A percentile compares a stretch with the other conserved stretches of the same genome.
These are phyloP conservation scores for Hanleya hanleyi DNA, from an alignment of 2,888 invertebrate genomes.

Conservation along the genomic window DNA sequence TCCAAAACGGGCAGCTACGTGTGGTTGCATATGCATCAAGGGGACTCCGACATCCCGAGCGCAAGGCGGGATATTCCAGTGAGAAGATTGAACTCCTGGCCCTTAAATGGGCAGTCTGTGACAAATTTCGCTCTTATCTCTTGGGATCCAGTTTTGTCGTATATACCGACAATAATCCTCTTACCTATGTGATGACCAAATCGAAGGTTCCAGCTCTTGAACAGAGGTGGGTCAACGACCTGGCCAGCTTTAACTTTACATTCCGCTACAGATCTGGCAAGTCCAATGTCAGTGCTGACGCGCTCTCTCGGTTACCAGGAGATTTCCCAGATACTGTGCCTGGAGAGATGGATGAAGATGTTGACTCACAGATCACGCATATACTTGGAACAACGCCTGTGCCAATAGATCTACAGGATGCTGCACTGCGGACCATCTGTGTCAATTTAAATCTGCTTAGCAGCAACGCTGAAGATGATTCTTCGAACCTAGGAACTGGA, in stretches of 20 bases:
- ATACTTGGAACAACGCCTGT: no score
- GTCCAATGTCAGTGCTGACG: conserved; percentile 23
- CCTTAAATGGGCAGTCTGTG: conserved; percentile 38
- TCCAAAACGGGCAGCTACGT: conserved; percentile 18
- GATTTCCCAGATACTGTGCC: no score
- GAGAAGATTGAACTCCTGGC: conserved; percentile 36
- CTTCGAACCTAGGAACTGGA: no score
- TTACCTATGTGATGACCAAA: conserved; percentile 16
- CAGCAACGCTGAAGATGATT: no score
- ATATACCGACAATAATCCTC: conserved; percentile 29
- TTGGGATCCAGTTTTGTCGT: conserved; percentile 24
- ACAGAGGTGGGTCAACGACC: conserved; percentile 29
- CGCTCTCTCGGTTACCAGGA: not conserved
- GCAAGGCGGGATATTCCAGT: conserved; percentile 20
- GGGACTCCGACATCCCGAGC: not conserved
- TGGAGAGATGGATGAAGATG: no score
- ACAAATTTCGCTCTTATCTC: conserved; percentile 32
- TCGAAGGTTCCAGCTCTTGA: conserved; percentile 26
- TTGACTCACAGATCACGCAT: no score
- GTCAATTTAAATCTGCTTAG: no score
- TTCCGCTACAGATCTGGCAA: conserved; percentile 22
- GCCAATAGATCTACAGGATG: no score
- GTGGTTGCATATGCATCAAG: conserved; percentile 32
- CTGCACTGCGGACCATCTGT: no score
- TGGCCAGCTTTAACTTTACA: conserved; percentile 26